phyloP scores from a whole-genome alignment of 1,140 invertebrate genomes.

The Brachystomella parvula region DNA sequence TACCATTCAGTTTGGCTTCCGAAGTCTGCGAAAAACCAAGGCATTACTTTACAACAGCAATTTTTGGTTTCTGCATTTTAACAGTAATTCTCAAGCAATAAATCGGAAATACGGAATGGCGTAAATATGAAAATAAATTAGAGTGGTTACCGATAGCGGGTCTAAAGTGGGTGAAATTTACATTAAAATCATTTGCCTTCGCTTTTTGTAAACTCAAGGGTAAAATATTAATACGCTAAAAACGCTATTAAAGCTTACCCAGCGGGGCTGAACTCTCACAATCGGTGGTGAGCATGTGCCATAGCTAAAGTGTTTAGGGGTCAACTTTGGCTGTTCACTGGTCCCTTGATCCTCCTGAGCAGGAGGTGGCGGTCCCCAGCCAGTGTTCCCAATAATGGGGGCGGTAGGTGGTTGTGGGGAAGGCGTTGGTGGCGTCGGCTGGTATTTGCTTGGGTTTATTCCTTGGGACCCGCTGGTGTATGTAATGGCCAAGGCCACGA shows the following conservation, averaged over 20 bases:
- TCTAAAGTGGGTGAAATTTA: too few species aligned
- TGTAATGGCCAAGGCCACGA: too few species aligned
- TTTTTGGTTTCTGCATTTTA: too few species aligned
- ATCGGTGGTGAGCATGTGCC: neutral
- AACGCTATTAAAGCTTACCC: neutral
- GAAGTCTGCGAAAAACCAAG: neutral
- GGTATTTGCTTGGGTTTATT: neutral
- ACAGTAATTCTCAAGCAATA: too few species aligned
- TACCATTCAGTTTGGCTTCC: neutral
- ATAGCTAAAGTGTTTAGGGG: neutral
- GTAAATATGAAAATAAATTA: too few species aligned
- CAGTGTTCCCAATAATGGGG: too few species aligned
- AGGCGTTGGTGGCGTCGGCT: neutral
- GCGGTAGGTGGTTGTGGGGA: neutral
- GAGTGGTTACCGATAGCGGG: too few species aligned
- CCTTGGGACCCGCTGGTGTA: neutral
- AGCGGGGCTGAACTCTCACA: neutral
- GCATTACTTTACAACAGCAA: too few species aligned
- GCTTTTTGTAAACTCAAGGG: neutral
- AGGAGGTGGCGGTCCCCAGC: too few species aligned
- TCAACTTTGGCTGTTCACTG: neutral
- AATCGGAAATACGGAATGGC: too few species aligned
- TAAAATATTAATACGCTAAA: neutral
- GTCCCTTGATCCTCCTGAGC: too few species aligned
- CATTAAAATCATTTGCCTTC: too few species aligned